Percentiles rank a stretch among this genome's conserved stretches.
phyloP scores from a whole-genome alignment of 2,888 invertebrate genomes.

The Volucella inflata region DNA sequence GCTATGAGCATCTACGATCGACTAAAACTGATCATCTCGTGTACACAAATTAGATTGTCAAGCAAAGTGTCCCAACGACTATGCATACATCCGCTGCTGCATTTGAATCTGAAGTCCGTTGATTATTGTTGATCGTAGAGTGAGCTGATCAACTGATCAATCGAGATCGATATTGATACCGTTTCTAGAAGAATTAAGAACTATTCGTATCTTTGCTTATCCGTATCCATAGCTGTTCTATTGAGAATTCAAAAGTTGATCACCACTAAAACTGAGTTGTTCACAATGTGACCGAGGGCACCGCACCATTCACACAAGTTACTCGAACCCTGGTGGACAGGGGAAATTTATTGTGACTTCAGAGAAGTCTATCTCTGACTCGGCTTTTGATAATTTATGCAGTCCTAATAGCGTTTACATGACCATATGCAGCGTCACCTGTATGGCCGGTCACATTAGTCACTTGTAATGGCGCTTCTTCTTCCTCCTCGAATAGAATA shows the following conservation, averaged over 20 bases:
- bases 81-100: conserved; percentile 1
- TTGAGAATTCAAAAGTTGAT: conserved; percentile 35
- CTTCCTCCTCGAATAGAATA: conserved; percentile 20
- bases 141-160: conserved; percentile 38
- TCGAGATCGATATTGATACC: conserved; percentile 62
- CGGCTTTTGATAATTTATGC: conserved; percentile 64
- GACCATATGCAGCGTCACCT: conserved; percentile 74
- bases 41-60: conserved; percentile 68
- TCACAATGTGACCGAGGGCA: background rate
- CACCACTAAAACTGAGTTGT: conserved; percentile 27
- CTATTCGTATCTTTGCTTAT: conserved; percentile 22
- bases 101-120: conserved; percentile 18
- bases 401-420: conserved; percentile 73
- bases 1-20: background rate
- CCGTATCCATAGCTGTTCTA: background rate
- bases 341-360: conserved; percentile 63
- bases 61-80: conserved; percentile 50
- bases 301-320: conserved; percentile 45
- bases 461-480: conserved; percentile 73
- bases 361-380: conserved; percentile 44
- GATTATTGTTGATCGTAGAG: conserved; percentile 28
- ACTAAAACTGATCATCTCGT: conserved; percentile 40
- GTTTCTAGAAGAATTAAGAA: conserved; percentile 60
- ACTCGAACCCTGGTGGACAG: conserved; percentile 16
- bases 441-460: conserved; percentile 71